Evolutionary conservation across 2,797 vertebrate species (phyloP), one percentile per base, ranked within the genome.

Genomic region (Buphagus erythrorhynchus): DNA sequence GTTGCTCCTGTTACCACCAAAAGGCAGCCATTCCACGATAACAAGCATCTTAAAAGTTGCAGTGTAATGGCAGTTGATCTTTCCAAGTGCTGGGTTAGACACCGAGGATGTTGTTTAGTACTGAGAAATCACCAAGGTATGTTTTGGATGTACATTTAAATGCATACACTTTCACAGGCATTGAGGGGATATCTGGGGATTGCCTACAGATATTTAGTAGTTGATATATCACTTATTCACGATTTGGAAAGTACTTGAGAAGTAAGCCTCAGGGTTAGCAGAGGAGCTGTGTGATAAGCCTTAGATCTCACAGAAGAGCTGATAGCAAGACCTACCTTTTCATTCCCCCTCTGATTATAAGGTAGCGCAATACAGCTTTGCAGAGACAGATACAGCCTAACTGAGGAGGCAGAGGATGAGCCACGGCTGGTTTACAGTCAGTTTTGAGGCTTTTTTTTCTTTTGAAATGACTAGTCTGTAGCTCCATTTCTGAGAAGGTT

Each of bases 211-310:
- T 96, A 81, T 76, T 95, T 95, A 93, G 86, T 94, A 90, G 94
- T 95, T 95, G 91, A 91, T 92, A 65, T 13, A 88, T 94, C 89
- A 38, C 84, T 93, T 94, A 78, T 46, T 93, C 82, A 88, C 63
- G 87, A 93, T 83, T 81, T 86, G 73, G 85, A 59, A 94, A 82
- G 76, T 86, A 51, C 89, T 92, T 86, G 86, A 95, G 78, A 65
- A 71, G 78, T 95, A 94, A 96, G 94, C 95, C 95, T 93, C 65
- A 6, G 89, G 93, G 95, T 95, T 96, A 91, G 87, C 84, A 81
- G 78, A 94, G 63, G 75, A 96, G 77, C 78, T 40, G 57, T 9
- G 7, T 93, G 94, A 91, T 93, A 86, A 95, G 88, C 92, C 80
- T 93, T 51, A 86, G 94, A 94, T 97, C 93, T 95, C 66, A 58